Base-by-base conservation (phyloP, 2,888 invertebrate genomes). In the Drosophila nr. perissopoda region DNA sequence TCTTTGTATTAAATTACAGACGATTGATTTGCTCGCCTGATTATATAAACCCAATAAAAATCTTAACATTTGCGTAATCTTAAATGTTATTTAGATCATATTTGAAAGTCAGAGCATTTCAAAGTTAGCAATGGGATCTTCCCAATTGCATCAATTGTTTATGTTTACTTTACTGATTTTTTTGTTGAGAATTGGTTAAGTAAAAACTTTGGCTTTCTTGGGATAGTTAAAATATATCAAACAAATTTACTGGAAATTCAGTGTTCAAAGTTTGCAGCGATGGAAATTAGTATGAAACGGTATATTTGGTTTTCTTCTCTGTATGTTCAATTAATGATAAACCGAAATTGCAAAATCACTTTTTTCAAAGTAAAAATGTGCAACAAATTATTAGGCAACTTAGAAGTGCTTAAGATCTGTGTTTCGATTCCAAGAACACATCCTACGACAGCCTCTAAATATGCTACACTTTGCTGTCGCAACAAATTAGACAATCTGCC, bases 391-490 rank as follows among this genome's bases (percentile, higher is more conserved):
- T 10, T 16, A n/a, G 29, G 16, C 27, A 27, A 18, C 5, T 27
- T 18, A 21, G 6, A 13, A 16, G 2, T 1, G 29, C 29, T 29
- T 54, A 25, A 2, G 25, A 21, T 36, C 4, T 34, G 46, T 34
- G 11, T 8, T 40, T 38, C 25, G 18, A 5, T 40, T 13, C 27
- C 29, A n/a, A 33, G 16, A 18, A 31, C 25, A 29, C 65, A 38
- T 56, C 61, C 59, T 51, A 27, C 2, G 34, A 2, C 61, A 69
- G 66, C 78, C 78, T 54, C 49, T 60, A 80, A 76, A 76, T 78
- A 79, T 79, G 79, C 79, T 73, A 73, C 52, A 61, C 4, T 33
- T 69, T 69, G 8, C 46, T n/a, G 34, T 38, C 10, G 33, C 18
- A 13, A n/a, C 25, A 48, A 33, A 33, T 42, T 34, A 38, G 21